A percentile compares a stretch with the other conserved stretches of the same genome.
phyloP scores from a whole-genome alignment of 2,888 invertebrate species.

The Corbicula japonica region DNA sequence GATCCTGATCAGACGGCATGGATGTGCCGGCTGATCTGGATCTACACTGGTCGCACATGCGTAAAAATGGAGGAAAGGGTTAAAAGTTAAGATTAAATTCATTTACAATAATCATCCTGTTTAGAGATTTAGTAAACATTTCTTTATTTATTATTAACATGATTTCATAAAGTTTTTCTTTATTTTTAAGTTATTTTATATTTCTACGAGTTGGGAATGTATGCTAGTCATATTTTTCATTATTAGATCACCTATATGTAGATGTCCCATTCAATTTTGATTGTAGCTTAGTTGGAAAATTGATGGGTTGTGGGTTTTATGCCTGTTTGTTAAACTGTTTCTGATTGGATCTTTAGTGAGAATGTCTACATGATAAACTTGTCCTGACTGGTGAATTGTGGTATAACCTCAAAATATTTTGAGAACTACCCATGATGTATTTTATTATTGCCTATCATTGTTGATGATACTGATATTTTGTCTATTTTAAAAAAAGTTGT shows the following conservation, averaged over 20 bases:
- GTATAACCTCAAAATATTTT: neutral
- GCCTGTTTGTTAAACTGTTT: conserved; percentile 13
- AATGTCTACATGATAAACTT: conserved; percentile 4
- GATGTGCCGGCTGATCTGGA: neutral
- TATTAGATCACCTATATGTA: conserved; percentile 4
- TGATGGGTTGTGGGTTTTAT: conserved; percentile 31
- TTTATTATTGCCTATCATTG: conserved; percentile 7
- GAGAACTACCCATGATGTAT: neutral
- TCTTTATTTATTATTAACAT: neutral
- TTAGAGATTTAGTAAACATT: neutral
- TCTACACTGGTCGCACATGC: neutral
- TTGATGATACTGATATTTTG: conserved; percentile 19
- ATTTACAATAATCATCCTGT: neutral
- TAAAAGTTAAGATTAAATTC: conserved; percentile 3
- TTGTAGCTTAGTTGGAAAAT: neutral
- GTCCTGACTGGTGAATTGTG: neutral
- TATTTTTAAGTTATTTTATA: conserved; percentile 25
- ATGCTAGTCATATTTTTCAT: conserved; percentile 44
- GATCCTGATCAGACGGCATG: too few species aligned
- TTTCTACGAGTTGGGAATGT: conserved; percentile 30
- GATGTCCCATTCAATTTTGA: conserved; percentile 6
- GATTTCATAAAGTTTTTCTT: conserved; percentile 20
- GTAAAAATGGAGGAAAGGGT: too few species aligned
- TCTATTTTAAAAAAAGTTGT: conserved; percentile 28
- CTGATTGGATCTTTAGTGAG: conserved; percentile 2